Evolutionary conservation across 2,113 vertebrate genomes (phyloP).

Genomic region (Chaetops frenatus): DNA sequence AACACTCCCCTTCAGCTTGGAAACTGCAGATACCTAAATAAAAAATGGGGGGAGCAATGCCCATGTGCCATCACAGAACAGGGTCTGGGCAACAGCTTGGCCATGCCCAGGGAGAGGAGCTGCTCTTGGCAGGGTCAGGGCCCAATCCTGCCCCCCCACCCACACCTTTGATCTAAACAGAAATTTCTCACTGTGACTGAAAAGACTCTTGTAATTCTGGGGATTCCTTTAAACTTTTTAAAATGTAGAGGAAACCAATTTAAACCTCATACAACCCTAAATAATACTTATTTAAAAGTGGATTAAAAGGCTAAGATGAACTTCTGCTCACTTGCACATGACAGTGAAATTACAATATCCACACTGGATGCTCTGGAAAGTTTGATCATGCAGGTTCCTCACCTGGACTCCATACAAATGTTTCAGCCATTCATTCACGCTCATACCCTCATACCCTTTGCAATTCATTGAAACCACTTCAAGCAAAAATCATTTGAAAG

Average conservation of each 20-base stretch:
- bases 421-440: slow-evolving; percentile 9
- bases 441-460: background rate
- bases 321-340: background rate
- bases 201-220: background rate
- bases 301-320: background rate
- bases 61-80: background rate
- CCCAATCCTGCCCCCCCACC: background rate
- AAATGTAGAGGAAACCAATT: background rate
- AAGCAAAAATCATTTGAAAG: slow-evolving; percentile 72
- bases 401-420: background rate
- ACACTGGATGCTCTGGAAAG: background rate
- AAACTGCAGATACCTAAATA: background rate
- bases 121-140: background rate
- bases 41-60: background rate
- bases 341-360: background rate
- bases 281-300: background rate
- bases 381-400: background rate
- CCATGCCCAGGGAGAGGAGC: background rate
- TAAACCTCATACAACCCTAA: background rate
- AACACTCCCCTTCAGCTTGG: background rate
- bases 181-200: background rate
- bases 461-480: slow-evolving; percentile 67
- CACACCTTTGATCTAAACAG: background rate
- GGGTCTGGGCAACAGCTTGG: background rate
- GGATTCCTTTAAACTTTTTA: slow-evolving; percentile 1